These are phyloP conservation scores for Mormyrus lacerda DNA, from an alignment of 2,113 vertebrate species.

Conservation along the genomic window DNA sequence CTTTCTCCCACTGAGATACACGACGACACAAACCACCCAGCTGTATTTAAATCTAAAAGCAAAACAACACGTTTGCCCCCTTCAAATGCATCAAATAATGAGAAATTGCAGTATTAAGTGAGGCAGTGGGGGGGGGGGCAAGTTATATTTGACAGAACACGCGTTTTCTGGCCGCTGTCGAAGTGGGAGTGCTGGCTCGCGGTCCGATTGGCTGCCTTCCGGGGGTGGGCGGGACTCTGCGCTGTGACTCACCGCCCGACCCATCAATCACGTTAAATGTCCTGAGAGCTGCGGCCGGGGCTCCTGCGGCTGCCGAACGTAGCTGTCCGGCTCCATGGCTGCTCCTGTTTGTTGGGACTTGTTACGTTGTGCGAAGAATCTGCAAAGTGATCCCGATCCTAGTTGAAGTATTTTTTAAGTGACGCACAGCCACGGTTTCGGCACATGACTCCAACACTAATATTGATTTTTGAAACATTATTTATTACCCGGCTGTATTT, in stretches of 20 bases:
- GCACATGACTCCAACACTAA: background rate
- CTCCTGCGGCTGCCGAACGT: constrained; percentile 5
- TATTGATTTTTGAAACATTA: background rate
- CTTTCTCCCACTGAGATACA: background rate
- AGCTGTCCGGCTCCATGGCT: constrained; percentile 23
- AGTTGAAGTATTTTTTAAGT: constrained; percentile 12
- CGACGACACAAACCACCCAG: background rate
- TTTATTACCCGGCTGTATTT: constrained; percentile 12
- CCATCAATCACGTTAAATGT: constrained; percentile 47
- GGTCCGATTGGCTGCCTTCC: constrained; percentile 42
- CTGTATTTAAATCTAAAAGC: background rate
- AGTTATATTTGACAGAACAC: background rate
- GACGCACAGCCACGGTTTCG: background rate
- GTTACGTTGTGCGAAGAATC: constrained; percentile 33
- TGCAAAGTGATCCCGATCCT: constrained; percentile 9
- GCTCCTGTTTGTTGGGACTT: constrained; percentile 21
- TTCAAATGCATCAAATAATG: background rate
- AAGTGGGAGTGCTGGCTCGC: background rate
- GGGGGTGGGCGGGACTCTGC: constrained; percentile 49
- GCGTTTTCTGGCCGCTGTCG: constrained; percentile 19
- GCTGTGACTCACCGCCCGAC: constrained; percentile 48
- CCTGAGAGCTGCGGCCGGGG: constrained; percentile 18
- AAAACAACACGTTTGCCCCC: background rate
- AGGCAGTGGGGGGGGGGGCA: background rate
- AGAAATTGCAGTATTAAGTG: background rate